Percentiles rank a stretch among this genome's conserved stretches.
Evolutionary conservation across 2,797 vertebrate species (phyloP).

Genomic region (Atherinosoma microstoma): DNA sequence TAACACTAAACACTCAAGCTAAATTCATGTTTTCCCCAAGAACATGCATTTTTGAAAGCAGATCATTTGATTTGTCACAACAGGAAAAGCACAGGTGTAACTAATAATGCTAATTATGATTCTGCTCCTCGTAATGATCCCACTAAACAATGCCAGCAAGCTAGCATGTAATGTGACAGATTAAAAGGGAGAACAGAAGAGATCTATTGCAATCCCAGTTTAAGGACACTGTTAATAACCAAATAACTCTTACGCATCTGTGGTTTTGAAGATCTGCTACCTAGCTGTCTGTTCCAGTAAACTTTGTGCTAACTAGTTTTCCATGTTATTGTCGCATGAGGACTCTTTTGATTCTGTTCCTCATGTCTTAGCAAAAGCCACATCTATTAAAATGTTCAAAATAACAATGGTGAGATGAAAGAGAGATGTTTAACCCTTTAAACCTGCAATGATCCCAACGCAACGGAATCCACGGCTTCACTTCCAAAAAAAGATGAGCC

Average conservation of each 20-base stretch:
- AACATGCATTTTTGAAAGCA: slow-evolving; percentile 10
- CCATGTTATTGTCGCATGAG: background rate
- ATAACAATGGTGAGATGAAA: slow-evolving; percentile 16
- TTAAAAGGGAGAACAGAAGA: background rate
- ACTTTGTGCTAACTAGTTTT: slow-evolving; percentile 4
- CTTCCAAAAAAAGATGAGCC: slow-evolving; percentile 23
- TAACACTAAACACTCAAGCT: background rate
- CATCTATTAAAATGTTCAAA: background rate
- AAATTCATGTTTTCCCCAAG: slow-evolving; percentile 4
- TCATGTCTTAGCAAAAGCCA: background rate
- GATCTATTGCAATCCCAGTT: slow-evolving; percentile 6
- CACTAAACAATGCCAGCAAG: background rate
- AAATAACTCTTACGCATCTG: slow-evolving; percentile 15
- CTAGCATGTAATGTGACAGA: slow-evolving; percentile 12
- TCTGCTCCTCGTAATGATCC: slow-evolving; percentile 14
- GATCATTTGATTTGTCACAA: slow-evolving; percentile 17
- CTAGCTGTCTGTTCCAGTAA: background rate
- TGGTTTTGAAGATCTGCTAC: background rate
- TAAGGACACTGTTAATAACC: slow-evolving; percentile 13
- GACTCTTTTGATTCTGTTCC: background rate
- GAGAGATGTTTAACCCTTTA: slow-evolving; percentile 3
- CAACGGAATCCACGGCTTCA: slow-evolving; percentile 2
- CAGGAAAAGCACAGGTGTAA: slow-evolving; percentile 19
- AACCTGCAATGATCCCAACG: background rate
- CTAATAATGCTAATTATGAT: slow-evolving; percentile 14